Evolutionary conservation across 2,797 vertebrate genomes (phyloP).

Genomic region (Acanthis flammea): DNA sequence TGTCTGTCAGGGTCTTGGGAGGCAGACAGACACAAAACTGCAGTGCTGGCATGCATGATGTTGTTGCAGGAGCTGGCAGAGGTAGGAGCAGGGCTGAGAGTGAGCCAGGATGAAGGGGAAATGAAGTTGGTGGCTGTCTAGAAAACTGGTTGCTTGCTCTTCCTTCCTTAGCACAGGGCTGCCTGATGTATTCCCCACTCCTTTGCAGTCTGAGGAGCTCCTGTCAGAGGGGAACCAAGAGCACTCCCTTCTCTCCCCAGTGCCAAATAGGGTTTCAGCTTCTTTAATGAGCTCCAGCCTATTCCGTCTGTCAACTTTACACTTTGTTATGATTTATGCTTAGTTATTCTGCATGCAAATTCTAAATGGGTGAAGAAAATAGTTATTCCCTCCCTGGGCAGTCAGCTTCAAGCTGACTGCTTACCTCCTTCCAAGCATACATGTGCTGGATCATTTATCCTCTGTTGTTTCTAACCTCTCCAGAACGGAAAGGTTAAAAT

Average conservation of each 20-base stretch:
- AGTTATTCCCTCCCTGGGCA: background rate
- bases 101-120: background rate
- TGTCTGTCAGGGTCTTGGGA: background rate
- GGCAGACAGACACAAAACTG: background rate
- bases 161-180: background rate
- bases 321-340: background rate
- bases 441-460: background rate
- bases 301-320: background rate
- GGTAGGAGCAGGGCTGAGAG: background rate
- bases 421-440: background rate
- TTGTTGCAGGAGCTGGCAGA: background rate
- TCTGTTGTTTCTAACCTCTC: background rate
- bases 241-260: background rate
- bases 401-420: background rate
- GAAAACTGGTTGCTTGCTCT: background rate
- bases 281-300: background rate
- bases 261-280: background rate
- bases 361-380: background rate
- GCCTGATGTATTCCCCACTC: background rate
- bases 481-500: background rate
- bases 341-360: background rate
- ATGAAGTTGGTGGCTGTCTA: background rate
- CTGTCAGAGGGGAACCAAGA: background rate
- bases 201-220: background rate
- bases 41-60: fast-evolving